These are phyloP conservation scores for Himalopsyche phryganea DNA, from an alignment of 1,140 invertebrate genomes.

Conservation along the genomic window DNA sequence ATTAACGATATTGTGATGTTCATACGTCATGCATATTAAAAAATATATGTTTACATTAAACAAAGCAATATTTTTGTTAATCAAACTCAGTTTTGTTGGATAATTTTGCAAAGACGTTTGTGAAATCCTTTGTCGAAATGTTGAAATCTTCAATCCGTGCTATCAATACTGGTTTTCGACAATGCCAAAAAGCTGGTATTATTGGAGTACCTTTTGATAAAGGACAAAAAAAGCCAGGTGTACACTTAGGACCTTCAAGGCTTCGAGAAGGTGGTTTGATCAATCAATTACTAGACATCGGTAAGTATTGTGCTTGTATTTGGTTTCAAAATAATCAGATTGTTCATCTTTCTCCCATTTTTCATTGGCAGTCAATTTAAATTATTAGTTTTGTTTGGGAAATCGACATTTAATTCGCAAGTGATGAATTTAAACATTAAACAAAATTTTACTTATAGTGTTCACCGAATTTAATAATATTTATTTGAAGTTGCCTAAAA, in stretches of 20 bases:
- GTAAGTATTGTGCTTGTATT: slow-evolving; percentile 43
- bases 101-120: no score
- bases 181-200: slow-evolving; percentile 52
- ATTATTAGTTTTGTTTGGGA: background rate
- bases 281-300: slow-evolving; percentile 46
- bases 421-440: background rate
- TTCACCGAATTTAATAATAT: background rate
- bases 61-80: background rate
- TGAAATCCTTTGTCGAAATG: no score
- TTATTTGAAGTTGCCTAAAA: background rate
- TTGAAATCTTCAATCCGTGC: no score
- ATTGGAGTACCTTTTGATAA: slow-evolving; percentile 74
- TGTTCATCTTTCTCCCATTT: background rate
- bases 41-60: no score
- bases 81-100: background rate
- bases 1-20: background rate
- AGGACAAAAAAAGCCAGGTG: slow-evolving; percentile 63
- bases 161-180: no score
- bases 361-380: background rate
- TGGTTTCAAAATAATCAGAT: background rate
- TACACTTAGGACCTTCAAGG: slow-evolving; percentile 56
- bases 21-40: background rate
- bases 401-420: background rate
- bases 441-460: background rate
- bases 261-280: slow-evolving; percentile 53